These are phyloP conservation scores for Nebria ingens DNA, from an alignment of 1,140 invertebrate genomes.

Conservation along the genomic window DNA sequence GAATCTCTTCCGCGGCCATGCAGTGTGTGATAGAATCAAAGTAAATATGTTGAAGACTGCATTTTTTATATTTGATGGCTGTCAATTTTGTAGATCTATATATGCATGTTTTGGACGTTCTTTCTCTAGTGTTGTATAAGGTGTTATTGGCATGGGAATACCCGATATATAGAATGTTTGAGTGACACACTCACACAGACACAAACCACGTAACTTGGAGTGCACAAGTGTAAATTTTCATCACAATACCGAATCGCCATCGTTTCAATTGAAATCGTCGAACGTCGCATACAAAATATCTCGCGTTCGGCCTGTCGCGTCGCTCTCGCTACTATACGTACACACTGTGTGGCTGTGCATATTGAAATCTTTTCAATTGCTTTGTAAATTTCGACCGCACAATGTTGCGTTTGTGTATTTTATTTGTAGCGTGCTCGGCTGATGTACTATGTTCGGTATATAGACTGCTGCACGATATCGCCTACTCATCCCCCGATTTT, in stretches of 20 bases:
- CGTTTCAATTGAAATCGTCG: conserved; percentile 18
- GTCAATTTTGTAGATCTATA: too few species aligned
- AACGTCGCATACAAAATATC: conserved; percentile 26
- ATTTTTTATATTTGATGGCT: too few species aligned
- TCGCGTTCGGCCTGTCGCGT: background rate
- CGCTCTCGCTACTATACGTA: background rate
- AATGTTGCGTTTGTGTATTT: conserved; percentile 32
- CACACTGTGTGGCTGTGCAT: conserved; percentile 25
- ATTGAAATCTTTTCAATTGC: conserved; percentile 36
- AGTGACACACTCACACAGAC: background rate
- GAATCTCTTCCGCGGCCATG: too few species aligned
- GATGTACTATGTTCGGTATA: background rate
- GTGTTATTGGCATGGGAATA: background rate
- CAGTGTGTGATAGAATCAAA: too few species aligned
- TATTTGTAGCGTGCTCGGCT: conserved; percentile 27
- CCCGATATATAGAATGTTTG: background rate
- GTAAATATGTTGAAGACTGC: too few species aligned
- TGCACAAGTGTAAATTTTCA: conserved; percentile 37
- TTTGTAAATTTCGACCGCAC: conserved; percentile 34
- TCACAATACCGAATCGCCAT: conserved; percentile 27
- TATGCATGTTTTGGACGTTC: too few species aligned
- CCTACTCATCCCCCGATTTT: background rate
- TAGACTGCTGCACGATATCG: background rate
- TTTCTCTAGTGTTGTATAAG: too few species aligned
- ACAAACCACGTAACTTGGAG: conserved; percentile 31